Evolutionary conservation across 2,888 invertebrate genomes (phyloP).

Genomic region (Hyppa rectilinea): DNA sequence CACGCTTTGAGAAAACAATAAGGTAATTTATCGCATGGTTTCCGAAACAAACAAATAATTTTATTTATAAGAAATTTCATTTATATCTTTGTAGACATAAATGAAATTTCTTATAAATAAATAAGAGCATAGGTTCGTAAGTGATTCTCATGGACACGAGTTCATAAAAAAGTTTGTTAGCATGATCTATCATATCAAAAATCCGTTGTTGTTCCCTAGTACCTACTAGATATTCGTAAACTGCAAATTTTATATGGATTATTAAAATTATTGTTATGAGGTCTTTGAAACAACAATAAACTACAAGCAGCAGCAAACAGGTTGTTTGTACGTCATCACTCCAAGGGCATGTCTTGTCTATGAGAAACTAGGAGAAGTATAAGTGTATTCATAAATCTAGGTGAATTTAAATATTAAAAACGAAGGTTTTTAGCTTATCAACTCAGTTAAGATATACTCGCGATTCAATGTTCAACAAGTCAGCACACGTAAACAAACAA

Average conservation of each 20-base stretch:
- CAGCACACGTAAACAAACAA: slow-evolving; percentile 28
- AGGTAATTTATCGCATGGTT: not conserved
- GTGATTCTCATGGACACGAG: not conserved
- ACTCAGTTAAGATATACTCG: not conserved
- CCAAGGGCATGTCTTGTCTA: not conserved
- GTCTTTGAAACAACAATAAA: slow-evolving; percentile 20
- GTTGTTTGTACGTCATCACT: slow-evolving; percentile 15
- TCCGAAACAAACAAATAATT: not conserved
- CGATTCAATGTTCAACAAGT: not conserved
- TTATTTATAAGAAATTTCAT: not conserved
- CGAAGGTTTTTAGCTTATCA: not conserved
- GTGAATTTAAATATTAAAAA: not conserved
- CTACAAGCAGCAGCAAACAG: slow-evolving; percentile 1
- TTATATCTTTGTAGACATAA: no score
- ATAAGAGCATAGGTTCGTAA: no score
- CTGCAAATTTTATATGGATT: not conserved
- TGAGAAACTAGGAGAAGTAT: not conserved
- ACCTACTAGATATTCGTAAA: not conserved
- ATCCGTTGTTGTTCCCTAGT: not conserved
- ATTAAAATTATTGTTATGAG: slow-evolving; percentile 2
- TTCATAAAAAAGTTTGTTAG: slow-evolving; percentile 6
- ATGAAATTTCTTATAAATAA: no score
- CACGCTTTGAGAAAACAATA: slow-evolving; percentile 26
- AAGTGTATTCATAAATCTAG: not conserved
- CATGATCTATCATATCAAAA: not conserved